Evolutionary conservation across 2,797 vertebrate species (phyloP), one percentile per base, ranked within the genome.

Genomic region (Selene dorsalis): DNA sequence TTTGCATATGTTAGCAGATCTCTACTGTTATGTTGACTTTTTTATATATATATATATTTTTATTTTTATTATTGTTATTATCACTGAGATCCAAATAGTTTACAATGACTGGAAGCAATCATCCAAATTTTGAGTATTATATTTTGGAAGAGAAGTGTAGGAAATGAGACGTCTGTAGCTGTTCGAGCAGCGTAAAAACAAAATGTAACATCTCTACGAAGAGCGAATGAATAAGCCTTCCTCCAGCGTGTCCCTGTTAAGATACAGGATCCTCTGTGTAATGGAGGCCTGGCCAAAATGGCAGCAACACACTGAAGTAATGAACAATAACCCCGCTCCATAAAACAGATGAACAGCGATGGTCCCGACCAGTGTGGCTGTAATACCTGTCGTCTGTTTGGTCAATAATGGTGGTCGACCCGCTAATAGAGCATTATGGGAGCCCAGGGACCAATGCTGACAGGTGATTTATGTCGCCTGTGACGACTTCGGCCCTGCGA

Each of bases 371-470:
- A 72, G 75, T 66, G 57, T 57, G 61, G 52, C 48, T 32, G 41
- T 55, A 66, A 78, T 88, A 91, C 88, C 89, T 90, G 87, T 73
- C 83, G 3, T 22, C 79, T 30, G 82, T 78, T 82, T 82, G 59
- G 85, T 88, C 89, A 90, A 90, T 84, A 89, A 88, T 56, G 69
- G 69, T 43, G 69, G 70, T 58, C 82, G 81, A 94, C 94, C 93
- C 93, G 93, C 95, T 98, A 97, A 97, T 97, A 97, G 96, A 96
- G 96, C 97, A 96, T 96, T 96, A 97, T 97, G 96, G 93, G 93
- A 96, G 95, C 95, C 93, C 91, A 90, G 93, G 95, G 92, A 92
- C 90, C 89, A 56, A 56, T 26, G 85, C 84, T 94, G 94, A 94
- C 94, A 93, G 93, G 95, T 98, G 97, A 99, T 98, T 98, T 98